These are phyloP conservation scores for Galerucella nymphaeae DNA, from an alignment of 2,888 invertebrate species.

Conservation along the genomic window DNA sequence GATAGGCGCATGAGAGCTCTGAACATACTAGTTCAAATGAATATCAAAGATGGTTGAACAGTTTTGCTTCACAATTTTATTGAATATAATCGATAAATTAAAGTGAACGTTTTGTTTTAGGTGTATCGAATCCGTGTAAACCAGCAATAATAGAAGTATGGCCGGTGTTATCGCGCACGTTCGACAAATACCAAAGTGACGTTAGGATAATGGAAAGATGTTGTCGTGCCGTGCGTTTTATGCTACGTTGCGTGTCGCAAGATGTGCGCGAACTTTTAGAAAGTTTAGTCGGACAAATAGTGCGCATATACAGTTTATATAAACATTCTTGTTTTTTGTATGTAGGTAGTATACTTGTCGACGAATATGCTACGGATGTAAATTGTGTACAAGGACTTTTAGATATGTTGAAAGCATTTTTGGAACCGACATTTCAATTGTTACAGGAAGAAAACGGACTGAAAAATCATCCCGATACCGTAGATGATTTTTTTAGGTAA, in stretches of 20 bases:
- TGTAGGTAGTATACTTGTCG: constrained; percentile 88
- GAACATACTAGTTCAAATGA: too few relatives aligned
- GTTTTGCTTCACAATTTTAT: too few relatives aligned
- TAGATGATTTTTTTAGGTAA: constrained; percentile 89
- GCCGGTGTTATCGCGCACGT: constrained; percentile 84
- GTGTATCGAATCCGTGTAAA: constrained; percentile 60
- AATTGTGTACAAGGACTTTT: constrained; percentile 83
- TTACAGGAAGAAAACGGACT: constrained; percentile 84
- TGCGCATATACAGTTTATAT: constrained; percentile 80
- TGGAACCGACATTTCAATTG: constrained; percentile 83
- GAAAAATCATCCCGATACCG: constrained; percentile 94
- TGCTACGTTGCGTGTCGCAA: constrained; percentile 85
- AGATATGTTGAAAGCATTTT: constrained; percentile 86
- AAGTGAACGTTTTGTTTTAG: constrained; percentile 40
- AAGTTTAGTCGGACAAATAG: constrained; percentile 85
- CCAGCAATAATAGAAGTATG: constrained; percentile 76
- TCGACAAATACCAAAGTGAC: constrained; percentile 84
- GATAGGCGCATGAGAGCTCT: too few relatives aligned
- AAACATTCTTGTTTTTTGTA: constrained; percentile 94
- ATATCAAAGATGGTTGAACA: too few relatives aligned
- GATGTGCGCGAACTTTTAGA: constrained; percentile 79
- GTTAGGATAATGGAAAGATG: constrained; percentile 90
- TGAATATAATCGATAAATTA: neutral
- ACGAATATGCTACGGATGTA: constrained; percentile 82
- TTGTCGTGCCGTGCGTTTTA: constrained; percentile 90